Percentiles rank a stretch among this genome's conserved stretches.
Evolutionary conservation across 2,888 invertebrate species (phyloP).

Genomic region (Helicoverpa assulta): DNA sequence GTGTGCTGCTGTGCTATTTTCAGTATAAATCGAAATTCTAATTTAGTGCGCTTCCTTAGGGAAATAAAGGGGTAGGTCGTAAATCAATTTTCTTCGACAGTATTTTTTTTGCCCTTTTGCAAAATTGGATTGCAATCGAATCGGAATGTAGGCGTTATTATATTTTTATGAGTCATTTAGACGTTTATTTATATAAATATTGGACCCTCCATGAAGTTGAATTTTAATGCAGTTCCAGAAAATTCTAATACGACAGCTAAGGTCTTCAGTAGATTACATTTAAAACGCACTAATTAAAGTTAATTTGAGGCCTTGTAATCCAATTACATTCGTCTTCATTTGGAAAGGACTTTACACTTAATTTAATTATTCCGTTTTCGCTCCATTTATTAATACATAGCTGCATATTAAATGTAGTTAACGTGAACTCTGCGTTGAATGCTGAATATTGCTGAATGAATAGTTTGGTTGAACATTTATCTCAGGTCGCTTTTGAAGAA

Average conservation of each 20-base stretch:
- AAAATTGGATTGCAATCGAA: neutral
- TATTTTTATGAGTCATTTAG: neutral
- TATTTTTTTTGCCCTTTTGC: neutral
- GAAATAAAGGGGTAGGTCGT: neutral
- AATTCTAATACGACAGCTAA: neutral
- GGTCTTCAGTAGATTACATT: slow-evolving; percentile 34
- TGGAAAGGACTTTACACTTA: slow-evolving; percentile 12
- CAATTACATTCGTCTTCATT: slow-evolving; percentile 47
- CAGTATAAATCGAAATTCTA: slow-evolving; percentile 25
- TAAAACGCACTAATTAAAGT: slow-evolving; percentile 44
- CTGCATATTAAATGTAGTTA: neutral
- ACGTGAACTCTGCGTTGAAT: neutral
- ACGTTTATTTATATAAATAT: too few relatives aligned
- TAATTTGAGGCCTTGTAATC: slow-evolving; percentile 29
- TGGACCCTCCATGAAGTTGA: too few relatives aligned
- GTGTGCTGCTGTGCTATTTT: slow-evolving; percentile 25
- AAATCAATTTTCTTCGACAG: slow-evolving; percentile 19
- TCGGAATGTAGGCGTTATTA: neutral
- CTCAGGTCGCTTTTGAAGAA: too few relatives aligned
- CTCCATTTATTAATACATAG: slow-evolving; percentile 2
- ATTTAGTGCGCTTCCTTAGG: slow-evolving; percentile 2
- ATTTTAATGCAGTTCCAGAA: neutral
- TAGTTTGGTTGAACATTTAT: too few relatives aligned
- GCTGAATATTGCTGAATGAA: too few relatives aligned
- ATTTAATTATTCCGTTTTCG: slow-evolving; percentile 25